Conservation (phyloP, 2,797 vertebrate species). For the Petrocephalus sullivani region DNA sequence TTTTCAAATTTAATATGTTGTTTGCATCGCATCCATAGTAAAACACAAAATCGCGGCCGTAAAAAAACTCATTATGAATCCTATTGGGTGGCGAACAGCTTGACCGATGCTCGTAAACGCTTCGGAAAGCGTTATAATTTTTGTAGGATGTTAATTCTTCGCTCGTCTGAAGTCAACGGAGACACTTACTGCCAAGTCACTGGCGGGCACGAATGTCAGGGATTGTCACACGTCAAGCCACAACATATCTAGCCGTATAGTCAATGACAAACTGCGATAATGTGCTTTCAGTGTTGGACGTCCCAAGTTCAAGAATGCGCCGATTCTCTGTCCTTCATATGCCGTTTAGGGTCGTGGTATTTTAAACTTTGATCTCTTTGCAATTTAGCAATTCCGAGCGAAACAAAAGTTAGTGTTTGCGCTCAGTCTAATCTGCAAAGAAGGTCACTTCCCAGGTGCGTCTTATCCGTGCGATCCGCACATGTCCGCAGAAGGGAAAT, state of each 20-base stretch:
- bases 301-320: background rate
- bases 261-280: background rate
- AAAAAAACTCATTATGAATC: background rate
- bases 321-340: background rate
- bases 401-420: background rate
- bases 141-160: conserved; percentile 1
- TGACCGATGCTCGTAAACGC: conserved; percentile 7
- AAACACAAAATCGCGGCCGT: conserved; percentile 1
- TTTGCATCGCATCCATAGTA: background rate
- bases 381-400: background rate
- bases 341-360: background rate
- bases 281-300: background rate
- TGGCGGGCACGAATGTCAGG: background rate
- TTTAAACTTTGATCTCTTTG: background rate
- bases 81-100: background rate
- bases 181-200: background rate
- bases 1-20: background rate
- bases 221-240: background rate
- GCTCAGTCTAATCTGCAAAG: background rate
- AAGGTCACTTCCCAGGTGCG: conserved; percentile 3
- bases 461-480: background rate
- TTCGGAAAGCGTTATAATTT: background rate
- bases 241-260: background rate
- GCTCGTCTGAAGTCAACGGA: background rate
- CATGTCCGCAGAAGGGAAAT: background rate